These are phyloP conservation scores for Sporophila hypoxantha DNA, from an alignment of 2,113 vertebrate genomes.

Conservation along the genomic window DNA sequence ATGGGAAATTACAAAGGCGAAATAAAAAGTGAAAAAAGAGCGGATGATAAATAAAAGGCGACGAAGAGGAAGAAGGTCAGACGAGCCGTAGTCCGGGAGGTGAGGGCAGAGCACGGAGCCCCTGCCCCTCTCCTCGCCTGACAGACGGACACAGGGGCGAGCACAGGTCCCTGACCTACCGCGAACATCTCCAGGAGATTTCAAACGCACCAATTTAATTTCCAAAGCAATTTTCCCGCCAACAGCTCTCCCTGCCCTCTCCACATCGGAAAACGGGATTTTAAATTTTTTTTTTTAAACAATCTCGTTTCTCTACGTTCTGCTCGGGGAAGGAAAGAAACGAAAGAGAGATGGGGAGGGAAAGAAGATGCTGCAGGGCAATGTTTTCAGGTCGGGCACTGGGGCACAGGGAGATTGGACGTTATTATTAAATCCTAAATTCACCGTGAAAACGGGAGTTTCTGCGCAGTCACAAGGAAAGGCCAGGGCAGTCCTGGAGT, in stretches of 20 bases:
- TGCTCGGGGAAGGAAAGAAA: background rate
- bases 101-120: background rate
- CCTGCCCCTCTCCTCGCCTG: background rate
- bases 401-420: background rate
- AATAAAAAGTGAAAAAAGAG: background rate
- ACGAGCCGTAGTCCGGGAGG: background rate
- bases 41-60: background rate
- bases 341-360: background rate
- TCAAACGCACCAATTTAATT: conserved; percentile 4
- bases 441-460: conserved; percentile 5
- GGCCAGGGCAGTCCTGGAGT: background rate
- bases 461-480: background rate
- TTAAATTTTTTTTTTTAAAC: background rate
- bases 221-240: conserved; percentile 14
- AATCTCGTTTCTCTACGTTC: background rate
- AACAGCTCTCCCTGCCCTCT: background rate
- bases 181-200: background rate
- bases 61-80: background rate
- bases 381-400: background rate
- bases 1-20: background rate
- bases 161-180: background rate
- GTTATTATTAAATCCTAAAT: conserved; percentile 38
- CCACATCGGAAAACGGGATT: background rate
- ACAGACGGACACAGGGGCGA: background rate
- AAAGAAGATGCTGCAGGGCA: background rate